Evolutionary conservation across 2,888 invertebrate species (phyloP).

Genomic region (Hedychridium roseum): DNA sequence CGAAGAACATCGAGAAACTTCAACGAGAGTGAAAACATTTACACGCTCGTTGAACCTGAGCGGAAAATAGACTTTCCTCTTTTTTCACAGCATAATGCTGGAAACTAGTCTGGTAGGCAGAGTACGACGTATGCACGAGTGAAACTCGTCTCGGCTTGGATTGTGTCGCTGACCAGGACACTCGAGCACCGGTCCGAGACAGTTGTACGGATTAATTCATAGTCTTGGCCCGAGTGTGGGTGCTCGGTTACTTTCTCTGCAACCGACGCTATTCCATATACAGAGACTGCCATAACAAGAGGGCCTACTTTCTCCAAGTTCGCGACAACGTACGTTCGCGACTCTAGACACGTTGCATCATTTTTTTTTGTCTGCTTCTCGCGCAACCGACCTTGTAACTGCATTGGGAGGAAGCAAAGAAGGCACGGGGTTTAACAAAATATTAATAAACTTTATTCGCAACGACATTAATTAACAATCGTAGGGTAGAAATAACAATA

Average conservation of each 20-base stretch:
- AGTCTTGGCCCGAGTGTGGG: conserved; percentile 24
- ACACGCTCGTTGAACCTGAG: too few relatives aligned
- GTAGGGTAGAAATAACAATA: conserved; percentile 49
- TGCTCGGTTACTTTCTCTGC: conserved; percentile 43
- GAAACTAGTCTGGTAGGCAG: too few relatives aligned
- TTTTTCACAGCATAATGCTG: too few relatives aligned
- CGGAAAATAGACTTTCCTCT: too few relatives aligned
- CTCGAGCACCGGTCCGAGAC: too few relatives aligned
- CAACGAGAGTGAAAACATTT: too few relatives aligned
- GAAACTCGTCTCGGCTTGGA: too few relatives aligned
- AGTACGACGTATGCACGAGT: too few relatives aligned
- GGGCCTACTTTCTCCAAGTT: conserved; percentile 43
- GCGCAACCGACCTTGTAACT: too few relatives aligned
- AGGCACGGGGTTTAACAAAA: conserved; percentile 32
- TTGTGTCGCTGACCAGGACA: too few relatives aligned
- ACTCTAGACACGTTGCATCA: conserved; percentile 25
- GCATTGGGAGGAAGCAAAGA: conserved; percentile 11
- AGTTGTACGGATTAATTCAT: conserved; percentile 32
- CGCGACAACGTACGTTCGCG: conserved; percentile 15
- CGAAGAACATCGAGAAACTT: too few relatives aligned
- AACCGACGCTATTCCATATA: conserved; percentile 31
- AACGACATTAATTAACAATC: conserved; percentile 60
- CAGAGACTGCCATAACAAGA: conserved; percentile 33
- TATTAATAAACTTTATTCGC: conserved; percentile 57
- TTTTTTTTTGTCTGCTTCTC: conserved; percentile 6